Conservation (phyloP, 2,888 invertebrate genomes). For the Buathra laborator region DNA sequence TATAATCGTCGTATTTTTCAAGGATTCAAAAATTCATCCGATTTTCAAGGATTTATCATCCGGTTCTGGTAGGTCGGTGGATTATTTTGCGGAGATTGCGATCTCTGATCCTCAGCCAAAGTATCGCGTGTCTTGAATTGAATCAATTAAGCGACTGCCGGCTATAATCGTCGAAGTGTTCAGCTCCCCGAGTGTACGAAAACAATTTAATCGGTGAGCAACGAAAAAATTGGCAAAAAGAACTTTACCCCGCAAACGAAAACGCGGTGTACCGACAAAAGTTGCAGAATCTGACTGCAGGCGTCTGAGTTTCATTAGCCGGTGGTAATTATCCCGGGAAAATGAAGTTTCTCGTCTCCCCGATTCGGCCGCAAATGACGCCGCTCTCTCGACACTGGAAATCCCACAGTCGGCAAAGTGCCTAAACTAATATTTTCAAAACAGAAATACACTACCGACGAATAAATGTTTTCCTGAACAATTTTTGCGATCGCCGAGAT, state of each 20-base stretch:
- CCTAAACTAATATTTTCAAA: neutral
- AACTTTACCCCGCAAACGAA: neutral
- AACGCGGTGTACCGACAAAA: neutral
- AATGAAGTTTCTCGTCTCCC: constrained; percentile 37
- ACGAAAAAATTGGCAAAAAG: constrained; percentile 65
- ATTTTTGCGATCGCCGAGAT: neutral
- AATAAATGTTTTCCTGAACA: neutral
- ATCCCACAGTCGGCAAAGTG: neutral
- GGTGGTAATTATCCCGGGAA: constrained; percentile 36
- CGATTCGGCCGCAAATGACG: constrained; percentile 35
- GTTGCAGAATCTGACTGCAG: constrained; percentile 18
- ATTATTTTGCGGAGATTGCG: constrained; percentile 47
- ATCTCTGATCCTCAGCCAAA: constrained; percentile 55
- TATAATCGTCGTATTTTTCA: neutral
- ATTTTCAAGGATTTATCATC: neutral
- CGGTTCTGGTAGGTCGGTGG: neutral
- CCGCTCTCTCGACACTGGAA: neutral
- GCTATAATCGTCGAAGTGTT: constrained; percentile 4
- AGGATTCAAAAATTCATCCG: neutral
- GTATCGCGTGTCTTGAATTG: constrained; percentile 69
- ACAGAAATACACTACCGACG: neutral
- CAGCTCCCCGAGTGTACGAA: constrained; percentile 20
- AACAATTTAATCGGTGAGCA: constrained; percentile 61
- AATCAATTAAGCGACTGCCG: constrained; percentile 67
- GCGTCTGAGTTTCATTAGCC: constrained; percentile 41